Percentiles rank a stretch among this genome's conserved stretches.
These are phyloP conservation scores for Anorthoa munda DNA, from an alignment of 2,888 invertebrate genomes.

Conservation along the genomic window DNA sequence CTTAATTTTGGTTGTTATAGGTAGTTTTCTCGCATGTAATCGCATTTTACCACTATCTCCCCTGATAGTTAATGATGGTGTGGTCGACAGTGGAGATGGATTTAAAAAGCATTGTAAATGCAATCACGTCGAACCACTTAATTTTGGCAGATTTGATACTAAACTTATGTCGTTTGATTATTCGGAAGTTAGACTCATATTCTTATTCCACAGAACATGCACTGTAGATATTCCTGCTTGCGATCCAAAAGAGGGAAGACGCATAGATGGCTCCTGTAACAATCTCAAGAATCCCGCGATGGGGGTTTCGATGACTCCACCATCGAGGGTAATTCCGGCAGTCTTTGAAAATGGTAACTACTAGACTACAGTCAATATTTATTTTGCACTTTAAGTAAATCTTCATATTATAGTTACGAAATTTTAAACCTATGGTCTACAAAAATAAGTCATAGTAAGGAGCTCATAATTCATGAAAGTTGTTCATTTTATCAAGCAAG, in stretches of 20 bases:
- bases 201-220: slow-evolving; percentile 28
- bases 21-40: too few relatives aligned
- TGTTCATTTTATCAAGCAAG: too few relatives aligned
- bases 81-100: too few relatives aligned
- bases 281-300: slow-evolving; percentile 70
- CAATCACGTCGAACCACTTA: too few relatives aligned
- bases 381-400: background rate
- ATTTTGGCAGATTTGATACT: too few relatives aligned
- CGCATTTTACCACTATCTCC: too few relatives aligned
- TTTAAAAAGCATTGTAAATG: too few relatives aligned
- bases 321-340: slow-evolving; percentile 2
- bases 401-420: background rate
- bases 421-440: background rate
- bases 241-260: slow-evolving; percentile 68
- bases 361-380: slow-evolving; percentile 12
- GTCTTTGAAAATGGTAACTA: slow-evolving; percentile 56
- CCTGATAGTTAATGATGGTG: too few relatives aligned
- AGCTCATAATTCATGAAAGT: too few relatives aligned
- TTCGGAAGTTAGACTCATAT: background rate
- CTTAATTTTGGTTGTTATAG: too few relatives aligned
- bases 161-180: too few relatives aligned
- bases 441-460: background rate
- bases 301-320: slow-evolving; percentile 69
- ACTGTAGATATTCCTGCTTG: slow-evolving; percentile 62
- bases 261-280: slow-evolving; percentile 76